phyloP scores from a whole-genome alignment of 23 tunicate species.

The Diplosoma virens region DNA sequence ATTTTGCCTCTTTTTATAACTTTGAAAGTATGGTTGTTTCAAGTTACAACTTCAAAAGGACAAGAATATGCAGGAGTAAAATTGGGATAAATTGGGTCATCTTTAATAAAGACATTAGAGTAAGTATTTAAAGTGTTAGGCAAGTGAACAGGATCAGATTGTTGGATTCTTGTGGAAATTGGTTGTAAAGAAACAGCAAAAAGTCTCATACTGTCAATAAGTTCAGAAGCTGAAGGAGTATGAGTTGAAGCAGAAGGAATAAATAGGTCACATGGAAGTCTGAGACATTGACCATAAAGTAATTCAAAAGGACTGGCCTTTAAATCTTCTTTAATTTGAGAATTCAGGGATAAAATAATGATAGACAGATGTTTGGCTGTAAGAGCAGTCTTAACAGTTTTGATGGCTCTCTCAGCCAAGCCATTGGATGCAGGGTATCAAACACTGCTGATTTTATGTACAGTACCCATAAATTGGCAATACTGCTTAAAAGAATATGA shows the following conservation, averaged over 20 bases:
- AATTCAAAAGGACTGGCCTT: neutral
- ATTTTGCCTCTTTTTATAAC: too few relatives aligned
- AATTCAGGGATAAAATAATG: neutral
- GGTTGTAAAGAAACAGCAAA: neutral
- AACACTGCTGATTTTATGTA: neutral
- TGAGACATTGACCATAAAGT: neutral
- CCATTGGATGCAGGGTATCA: neutral
- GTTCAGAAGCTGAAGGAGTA: neutral
- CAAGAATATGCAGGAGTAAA: too few relatives aligned
- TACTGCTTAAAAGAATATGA: neutral
- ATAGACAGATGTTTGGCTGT: neutral
- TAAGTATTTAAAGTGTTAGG: neutral
- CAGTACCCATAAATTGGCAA: neutral
- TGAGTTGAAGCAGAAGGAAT: neutral
- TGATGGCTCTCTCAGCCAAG: slow-evolving; percentile 1
- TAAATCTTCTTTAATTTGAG: neutral
- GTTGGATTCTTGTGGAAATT: neutral
- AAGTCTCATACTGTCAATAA: neutral
- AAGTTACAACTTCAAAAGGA: too few relatives aligned
- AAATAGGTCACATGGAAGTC: neutral
- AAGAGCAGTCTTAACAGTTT: neutral
- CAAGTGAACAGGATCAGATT: neutral
- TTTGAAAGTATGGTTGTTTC: too few relatives aligned
- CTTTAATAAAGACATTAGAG: neutral
- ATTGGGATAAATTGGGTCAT: neutral